A percentile compares a stretch with the other conserved stretches of the same genome.
These are phyloP conservation scores for Bicyclus anynana DNA, from an alignment of 1,140 invertebrate species.

Conservation along the genomic window DNA sequence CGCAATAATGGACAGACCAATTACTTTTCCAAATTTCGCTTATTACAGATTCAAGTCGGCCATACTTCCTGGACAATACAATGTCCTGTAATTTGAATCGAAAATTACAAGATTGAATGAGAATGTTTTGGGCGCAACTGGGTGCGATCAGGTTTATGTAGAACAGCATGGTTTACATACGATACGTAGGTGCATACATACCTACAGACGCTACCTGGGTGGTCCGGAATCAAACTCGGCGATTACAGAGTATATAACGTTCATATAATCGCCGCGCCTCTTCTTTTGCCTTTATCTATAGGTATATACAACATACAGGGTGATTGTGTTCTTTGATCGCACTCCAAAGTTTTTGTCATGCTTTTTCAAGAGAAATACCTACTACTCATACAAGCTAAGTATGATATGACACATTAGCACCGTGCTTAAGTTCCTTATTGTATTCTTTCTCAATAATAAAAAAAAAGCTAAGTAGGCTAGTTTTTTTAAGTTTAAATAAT, in stretches of 20 bases:
- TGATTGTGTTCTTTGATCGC: neutral
- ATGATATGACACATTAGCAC: too few relatives aligned
- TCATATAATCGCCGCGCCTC: constrained; percentile 37
- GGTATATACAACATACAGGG: constrained; percentile 12
- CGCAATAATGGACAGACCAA: constrained; percentile 38
- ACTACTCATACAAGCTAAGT: too few relatives aligned
- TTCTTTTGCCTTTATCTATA: constrained; percentile 12
- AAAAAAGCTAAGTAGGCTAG: too few relatives aligned
- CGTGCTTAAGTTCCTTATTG: too few relatives aligned
- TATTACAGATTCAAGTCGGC: constrained; percentile 56
- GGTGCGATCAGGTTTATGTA: constrained; percentile 17
- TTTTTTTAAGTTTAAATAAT: too few relatives aligned
- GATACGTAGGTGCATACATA: constrained; percentile 16
- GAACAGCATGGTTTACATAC: constrained; percentile 15
- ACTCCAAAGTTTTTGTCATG: too few relatives aligned
- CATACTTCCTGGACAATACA: constrained; percentile 44
- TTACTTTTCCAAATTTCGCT: constrained; percentile 45
- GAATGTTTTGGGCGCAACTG: constrained; percentile 16
- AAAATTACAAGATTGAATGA: constrained; percentile 58
- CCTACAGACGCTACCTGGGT: constrained; percentile 52
- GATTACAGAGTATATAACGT: constrained; percentile 59
- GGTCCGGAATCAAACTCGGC: constrained; percentile 57
- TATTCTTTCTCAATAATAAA: too few relatives aligned
- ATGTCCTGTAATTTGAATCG: constrained; percentile 53
- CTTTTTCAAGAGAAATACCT: too few relatives aligned